phyloP scores from a whole-genome alignment of 2,113 vertebrate species.

The Hydropotes inermis region DNA sequence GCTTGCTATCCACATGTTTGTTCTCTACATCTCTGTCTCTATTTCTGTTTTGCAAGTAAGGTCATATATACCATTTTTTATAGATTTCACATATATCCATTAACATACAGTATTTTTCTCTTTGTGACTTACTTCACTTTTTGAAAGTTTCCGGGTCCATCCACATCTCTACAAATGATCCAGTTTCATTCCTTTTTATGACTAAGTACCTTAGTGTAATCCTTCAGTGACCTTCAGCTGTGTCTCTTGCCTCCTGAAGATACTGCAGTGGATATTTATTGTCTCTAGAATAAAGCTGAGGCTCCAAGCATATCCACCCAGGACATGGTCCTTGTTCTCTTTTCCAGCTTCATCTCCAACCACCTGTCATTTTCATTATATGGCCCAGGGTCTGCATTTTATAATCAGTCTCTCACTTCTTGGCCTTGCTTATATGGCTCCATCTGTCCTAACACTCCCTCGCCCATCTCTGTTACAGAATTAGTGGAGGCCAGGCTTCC shows the following conservation, averaged over 20 bases:
- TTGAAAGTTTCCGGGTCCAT: neutral
- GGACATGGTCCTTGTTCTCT: neutral
- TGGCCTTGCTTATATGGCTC: neutral
- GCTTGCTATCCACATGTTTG: neutral
- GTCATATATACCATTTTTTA: neutral
- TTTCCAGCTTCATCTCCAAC: neutral
- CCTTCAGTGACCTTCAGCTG: neutral
- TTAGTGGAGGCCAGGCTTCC: neutral
- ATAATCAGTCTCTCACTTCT: neutral
- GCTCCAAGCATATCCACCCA: too few relatives aligned
- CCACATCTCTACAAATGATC: neutral
- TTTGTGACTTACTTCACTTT: neutral
- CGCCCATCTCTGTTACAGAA: neutral
- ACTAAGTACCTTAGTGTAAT: neutral
- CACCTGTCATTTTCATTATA: neutral
- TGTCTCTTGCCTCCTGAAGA: neutral
- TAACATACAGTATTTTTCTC: neutral
- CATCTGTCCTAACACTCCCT: neutral
- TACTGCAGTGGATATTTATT: neutral
- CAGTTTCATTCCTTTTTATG: neutral
- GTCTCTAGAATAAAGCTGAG: neutral
- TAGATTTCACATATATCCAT: neutral
- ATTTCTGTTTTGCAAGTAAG: neutral
- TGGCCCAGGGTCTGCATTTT: neutral
- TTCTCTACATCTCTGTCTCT: neutral